Evolutionary conservation across 2,888 invertebrate genomes (phyloP).

Genomic region (Ormia ochracea): DNA sequence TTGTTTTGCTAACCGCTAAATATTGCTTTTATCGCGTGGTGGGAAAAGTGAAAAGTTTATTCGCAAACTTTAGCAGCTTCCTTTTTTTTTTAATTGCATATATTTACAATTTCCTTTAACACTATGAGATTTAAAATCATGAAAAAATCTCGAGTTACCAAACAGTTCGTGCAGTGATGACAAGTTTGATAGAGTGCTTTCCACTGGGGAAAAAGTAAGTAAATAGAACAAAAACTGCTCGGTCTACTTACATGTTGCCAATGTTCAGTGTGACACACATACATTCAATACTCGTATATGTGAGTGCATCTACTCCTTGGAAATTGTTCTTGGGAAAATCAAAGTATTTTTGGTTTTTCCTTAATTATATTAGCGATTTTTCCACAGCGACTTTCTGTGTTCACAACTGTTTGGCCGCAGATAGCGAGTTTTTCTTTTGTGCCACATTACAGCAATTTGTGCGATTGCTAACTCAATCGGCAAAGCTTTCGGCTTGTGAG

Average conservation of each 20-base stretch:
- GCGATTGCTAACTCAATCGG: too few species aligned
- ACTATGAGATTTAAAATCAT: not conserved
- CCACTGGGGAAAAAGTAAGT: not conserved
- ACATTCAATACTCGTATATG: too few species aligned
- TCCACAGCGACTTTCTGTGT: too few species aligned
- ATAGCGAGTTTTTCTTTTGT: too few species aligned
- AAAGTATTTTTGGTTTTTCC: too few species aligned
- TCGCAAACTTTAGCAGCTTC: not conserved
- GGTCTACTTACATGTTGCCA: not conserved
- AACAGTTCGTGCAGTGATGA: not conserved
- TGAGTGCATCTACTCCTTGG: too few species aligned
- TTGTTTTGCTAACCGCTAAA: constrained; percentile 25
- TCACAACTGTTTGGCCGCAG: too few species aligned
- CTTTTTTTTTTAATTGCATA: not conserved
- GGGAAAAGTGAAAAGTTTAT: not conserved
- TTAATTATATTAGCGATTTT: too few species aligned
- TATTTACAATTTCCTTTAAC: not conserved
- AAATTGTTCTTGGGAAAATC: too few species aligned
- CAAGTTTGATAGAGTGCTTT: not conserved
- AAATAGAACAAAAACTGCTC: too few species aligned
- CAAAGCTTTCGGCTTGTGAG: too few species aligned
- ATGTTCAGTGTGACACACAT: not conserved
- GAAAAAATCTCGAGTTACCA: not conserved
- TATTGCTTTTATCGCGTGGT: constrained; percentile 19
- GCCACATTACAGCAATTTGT: too few species aligned